phyloP scores from a whole-genome alignment of 2,888 invertebrate species.

The Trissolcus brochymenae region DNA sequence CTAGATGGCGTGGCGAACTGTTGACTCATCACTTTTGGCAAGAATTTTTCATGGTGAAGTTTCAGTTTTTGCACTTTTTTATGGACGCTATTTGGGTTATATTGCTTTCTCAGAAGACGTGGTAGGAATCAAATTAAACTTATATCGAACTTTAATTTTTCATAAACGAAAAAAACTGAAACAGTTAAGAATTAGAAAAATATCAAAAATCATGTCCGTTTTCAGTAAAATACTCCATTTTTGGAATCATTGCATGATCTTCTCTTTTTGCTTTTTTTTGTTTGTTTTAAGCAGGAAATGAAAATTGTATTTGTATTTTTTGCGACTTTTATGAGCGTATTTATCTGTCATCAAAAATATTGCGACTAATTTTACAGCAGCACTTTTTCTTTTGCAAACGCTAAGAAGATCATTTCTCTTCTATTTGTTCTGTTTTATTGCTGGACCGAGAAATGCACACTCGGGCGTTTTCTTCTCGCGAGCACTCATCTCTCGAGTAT shows the following conservation, averaged over 20 bases:
- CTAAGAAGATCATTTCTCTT: slow-evolving; percentile 9
- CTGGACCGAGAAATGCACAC: slow-evolving; percentile 15
- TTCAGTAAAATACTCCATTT: no score
- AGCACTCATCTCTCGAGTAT: slow-evolving; percentile 18
- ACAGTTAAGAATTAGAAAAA: no score
- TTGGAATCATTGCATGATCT: no score
- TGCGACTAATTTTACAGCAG: slow-evolving; percentile 12
- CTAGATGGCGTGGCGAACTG: slow-evolving; percentile 16
- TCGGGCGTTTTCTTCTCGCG: slow-evolving; percentile 21
- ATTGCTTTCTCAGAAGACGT: neutral
- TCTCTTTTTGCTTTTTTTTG: no score
- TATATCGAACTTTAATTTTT: no score
- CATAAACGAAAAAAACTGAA: no score
- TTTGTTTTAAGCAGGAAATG: no score
- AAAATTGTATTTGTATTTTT: no score
- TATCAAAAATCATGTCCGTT: no score
- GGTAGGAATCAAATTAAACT: no score
- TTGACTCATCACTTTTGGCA: slow-evolving; percentile 4
- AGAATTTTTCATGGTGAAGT: neutral
- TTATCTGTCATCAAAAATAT: neutral
- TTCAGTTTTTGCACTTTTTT: neutral
- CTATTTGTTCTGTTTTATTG: slow-evolving; percentile 22
- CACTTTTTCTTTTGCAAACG: slow-evolving; percentile 13
- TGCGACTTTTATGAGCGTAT: neutral
- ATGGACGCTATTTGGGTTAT: neutral